Evolutionary conservation across 2,797 vertebrate species (phyloP).

Genomic region (Artibeus lituratus): DNA sequence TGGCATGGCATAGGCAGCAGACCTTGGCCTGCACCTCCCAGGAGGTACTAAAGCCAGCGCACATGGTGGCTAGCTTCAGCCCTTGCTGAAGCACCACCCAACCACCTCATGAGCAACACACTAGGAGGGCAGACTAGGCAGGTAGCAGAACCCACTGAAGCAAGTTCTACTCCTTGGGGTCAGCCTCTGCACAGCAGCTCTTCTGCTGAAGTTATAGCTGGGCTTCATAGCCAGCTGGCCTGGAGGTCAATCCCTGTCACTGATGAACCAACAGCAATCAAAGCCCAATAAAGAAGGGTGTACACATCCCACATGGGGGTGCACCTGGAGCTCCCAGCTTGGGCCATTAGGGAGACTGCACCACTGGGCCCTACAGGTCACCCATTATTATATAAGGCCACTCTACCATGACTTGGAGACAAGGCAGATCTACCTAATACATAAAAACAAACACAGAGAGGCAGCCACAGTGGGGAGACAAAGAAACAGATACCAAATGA

Average conservation of each 20-base stretch:
- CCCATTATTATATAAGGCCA: neutral
- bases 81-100: neutral
- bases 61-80: neutral
- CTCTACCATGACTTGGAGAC: neutral
- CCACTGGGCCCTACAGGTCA: neutral
- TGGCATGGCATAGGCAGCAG: neutral
- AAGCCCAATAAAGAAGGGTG: neutral
- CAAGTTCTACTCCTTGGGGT: neutral
- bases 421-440: neutral
- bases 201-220: neutral
- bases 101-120: neutral
- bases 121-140: neutral
- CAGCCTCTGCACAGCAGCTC: neutral
- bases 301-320: neutral
- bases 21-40: neutral
- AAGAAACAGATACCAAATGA: neutral
- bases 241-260: neutral
- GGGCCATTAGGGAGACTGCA: neutral
- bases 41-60: neutral
- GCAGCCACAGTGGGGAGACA: neutral
- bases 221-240: neutral
- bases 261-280: neutral
- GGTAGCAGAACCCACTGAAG: neutral
- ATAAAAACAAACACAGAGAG: neutral
- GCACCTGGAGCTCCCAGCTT: neutral